Evolutionary conservation across 2,797 vertebrate species (phyloP), one percentile per base, ranked within the genome.

Genomic region (Caiman crocodilus): DNA sequence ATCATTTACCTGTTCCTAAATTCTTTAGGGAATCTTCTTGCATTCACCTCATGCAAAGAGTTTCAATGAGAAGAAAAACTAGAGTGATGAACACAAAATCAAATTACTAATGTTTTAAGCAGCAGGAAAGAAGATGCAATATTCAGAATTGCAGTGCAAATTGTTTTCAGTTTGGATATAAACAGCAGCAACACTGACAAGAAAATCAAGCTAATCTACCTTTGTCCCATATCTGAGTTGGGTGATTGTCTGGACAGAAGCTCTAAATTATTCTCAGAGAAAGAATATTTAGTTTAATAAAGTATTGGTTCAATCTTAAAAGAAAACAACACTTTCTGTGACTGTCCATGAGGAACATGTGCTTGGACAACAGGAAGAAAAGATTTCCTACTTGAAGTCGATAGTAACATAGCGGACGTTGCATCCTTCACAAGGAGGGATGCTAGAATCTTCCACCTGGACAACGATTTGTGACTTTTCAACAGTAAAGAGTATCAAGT

Each of bases 381-480:
- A 88, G 28, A 12, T 85, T 85, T 89, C 85, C 59, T 93, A 18
- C 35, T 21, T 88, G 30, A 92, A 35, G n/a, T 55, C 50, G 78
- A 60, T 25, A 15, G 16, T 79, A n/a, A 15, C 1, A 1, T 42
- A 76, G 69, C 25, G 23, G 76, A 55, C 8, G 1, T 18, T 0
- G 4, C 93, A 55, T 69, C 85, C 63, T 10, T 2, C 59, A 89
- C 28, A 3, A 0, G 23, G 69, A 25, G 69, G 26, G 20, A 8
- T 9, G 8, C 30, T 84, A 73, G 14, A 78, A 13, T 61, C 20
- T 28, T 91, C 57, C 20, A 82, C 13, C 32, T 59, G 28, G 55
- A 35, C 35, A 76, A 60, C 60, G 89, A 82, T 87, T 82, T 69
- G 30, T 9, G 82, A 59, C 82, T 78, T 92, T 67, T 84, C 87